Conservation (phyloP, 2,797 vertebrate species). For the Adrianichthys oophorus region DNA sequence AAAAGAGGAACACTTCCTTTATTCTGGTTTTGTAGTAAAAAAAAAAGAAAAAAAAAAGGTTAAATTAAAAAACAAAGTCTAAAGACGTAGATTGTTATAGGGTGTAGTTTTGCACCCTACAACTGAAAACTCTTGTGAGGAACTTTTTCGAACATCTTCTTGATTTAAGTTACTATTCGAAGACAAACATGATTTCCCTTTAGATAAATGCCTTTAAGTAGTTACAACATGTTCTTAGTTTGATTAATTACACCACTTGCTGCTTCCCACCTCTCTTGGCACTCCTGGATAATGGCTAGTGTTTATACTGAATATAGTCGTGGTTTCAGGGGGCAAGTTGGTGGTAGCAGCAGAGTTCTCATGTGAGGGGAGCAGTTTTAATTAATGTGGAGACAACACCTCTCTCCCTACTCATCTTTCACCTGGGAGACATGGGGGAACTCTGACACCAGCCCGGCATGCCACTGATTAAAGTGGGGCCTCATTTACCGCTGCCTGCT, state of each 20-base stretch:
- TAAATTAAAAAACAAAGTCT: not conserved
- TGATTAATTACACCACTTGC: constrained; percentile 75
- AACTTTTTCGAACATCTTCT: constrained; percentile 15
- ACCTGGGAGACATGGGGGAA: constrained; percentile 84
- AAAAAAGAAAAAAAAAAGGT: no score
- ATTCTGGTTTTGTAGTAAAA: no score
- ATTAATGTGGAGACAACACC: constrained; percentile 81
- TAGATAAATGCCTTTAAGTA: constrained; percentile 68
- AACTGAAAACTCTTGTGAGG: constrained; percentile 1
- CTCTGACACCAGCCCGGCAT: constrained; percentile 82
- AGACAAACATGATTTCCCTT: constrained; percentile 45
- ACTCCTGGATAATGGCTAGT: constrained; percentile 66
- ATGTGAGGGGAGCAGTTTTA: constrained; percentile 75
- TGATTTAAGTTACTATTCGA: constrained; percentile 25
- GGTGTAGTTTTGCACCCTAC: not conserved
- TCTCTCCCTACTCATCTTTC: constrained; percentile 83
- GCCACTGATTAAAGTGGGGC: constrained; percentile 84
- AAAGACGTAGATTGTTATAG: not conserved
- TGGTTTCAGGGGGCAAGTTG: constrained; percentile 58
- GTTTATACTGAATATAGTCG: constrained; percentile 61
- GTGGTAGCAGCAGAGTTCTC: constrained; percentile 49
- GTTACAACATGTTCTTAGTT: constrained; percentile 73
- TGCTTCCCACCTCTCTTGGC: constrained; percentile 41
- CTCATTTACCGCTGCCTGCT: constrained; percentile 82
- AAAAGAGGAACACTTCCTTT: not conserved